Evolutionary conservation across 2,888 invertebrate genomes (phyloP), one percentile per base, ranked within the genome.

Genomic region (Watsonalla binaria): DNA sequence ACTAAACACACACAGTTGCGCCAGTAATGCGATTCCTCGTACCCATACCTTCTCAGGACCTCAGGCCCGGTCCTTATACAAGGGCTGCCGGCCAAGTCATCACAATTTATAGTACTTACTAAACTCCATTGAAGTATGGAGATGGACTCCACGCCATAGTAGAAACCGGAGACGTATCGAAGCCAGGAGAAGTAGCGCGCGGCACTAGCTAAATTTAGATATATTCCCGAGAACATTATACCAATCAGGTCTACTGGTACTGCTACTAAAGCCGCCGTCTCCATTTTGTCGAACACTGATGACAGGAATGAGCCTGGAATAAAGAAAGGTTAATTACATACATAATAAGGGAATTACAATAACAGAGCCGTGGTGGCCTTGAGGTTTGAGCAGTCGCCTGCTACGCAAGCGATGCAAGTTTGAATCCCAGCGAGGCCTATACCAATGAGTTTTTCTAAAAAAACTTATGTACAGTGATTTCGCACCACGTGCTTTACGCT

Each of bases 121-220:
- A 92, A 81, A 51, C 86, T 82, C 95, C 95, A 95, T 66, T 94
- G 94, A 5, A 93, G 82, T 52, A 94, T 92, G 24, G 94, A 94
- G n/a, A 95, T 82, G 1, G 93, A 93, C 70, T 95, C 95, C 37
- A 93, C 92, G 2, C 94, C 92, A 67, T 94, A 95, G 74, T 93
- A 95, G 75, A 95, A 95, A 5, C 94, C 92, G 0, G 95, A 95
- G 0, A 93, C 67, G 68, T 94, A 95, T 66, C 93, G 93, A 0
- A 95, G 64, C 88, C 93, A 92, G 37, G 84, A 78, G 51, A 93
- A 76, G 61, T 87, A 83, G 5, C 82, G 74, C 0, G 93, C 92
- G 39, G 93, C 80, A 46, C 92, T 89, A 51, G 90, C 90, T 11
- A 95, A 80, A 77, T 94, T 94, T 54, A 94, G 81, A 74, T 93